Conservation (phyloP, 2,797 vertebrate genomes). For the Triplophysa bombifrons region DNA sequence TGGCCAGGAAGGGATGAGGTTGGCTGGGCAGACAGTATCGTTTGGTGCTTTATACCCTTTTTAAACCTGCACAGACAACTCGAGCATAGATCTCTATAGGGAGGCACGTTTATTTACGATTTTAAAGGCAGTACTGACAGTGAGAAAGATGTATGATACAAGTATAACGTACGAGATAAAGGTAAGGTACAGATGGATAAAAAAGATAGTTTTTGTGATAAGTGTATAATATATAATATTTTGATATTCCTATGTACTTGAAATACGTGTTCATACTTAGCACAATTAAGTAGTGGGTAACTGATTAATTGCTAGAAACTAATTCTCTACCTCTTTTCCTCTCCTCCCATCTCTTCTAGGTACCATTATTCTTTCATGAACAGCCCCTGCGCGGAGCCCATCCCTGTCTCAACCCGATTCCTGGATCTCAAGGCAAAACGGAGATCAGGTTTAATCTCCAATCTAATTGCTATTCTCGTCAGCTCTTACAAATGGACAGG, state of each 20-base stretch:
- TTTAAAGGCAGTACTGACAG: conserved; percentile 38
- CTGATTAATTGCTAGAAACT: background rate
- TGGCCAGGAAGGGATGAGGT: conserved; percentile 26
- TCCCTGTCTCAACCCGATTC: background rate
- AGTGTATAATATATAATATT: background rate
- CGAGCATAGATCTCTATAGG: conserved; percentile 46
- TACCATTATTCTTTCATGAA: conserved; percentile 1
- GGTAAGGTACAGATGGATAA: background rate
- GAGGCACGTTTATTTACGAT: conserved; percentile 10
- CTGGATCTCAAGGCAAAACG: conserved; percentile 2
- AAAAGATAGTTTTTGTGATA: no score
- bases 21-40: conserved; percentile 13
- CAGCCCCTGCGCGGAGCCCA: background rate
- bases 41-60: conserved; percentile 32
- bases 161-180: background rate
- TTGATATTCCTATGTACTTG: background rate
- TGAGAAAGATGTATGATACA: background rate
- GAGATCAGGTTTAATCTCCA: conserved; percentile 7
- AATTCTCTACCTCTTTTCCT: background rate
- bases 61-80: conserved; percentile 35
- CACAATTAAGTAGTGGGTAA: background rate
- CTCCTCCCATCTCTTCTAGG: background rate
- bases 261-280: background rate
- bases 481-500: background rate
- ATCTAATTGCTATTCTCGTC: background rate